Evolutionary conservation across 2,797 vertebrate genomes (phyloP), one percentile per base, ranked within the genome.

Genomic region (Hippocampus kuda): DNA sequence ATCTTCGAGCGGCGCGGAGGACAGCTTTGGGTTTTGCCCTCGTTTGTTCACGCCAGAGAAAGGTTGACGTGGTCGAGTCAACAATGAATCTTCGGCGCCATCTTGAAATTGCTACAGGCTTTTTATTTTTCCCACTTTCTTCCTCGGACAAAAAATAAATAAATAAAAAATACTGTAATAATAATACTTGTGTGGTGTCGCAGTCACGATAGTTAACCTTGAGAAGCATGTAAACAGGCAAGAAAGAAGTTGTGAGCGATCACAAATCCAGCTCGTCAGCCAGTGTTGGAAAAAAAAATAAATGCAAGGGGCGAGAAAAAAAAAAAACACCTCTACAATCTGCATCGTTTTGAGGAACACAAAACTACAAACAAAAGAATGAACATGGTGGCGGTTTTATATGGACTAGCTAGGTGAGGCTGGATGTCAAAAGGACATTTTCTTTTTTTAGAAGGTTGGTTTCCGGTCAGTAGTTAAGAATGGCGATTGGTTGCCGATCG

Each of bases 1-100:
- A 70, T 78, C 75, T 76, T 77, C 72, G 57, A 75, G 73, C 75
- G 26, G 57, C 16, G 22, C 16, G 2, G 20, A 68, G 53, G 38
- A 24, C 34, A 5, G 53, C 16, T 54, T 67, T 7, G 48, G 10
- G 34, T 38, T 51, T 66, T 53, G 46, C 51, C 26, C 27, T 66
- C 46, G 27, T 66, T 66, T 66, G 65, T 24, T 15, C 46, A 53
- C 24, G 48, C 13, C 26, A 12, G 7, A 9, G 46, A 66, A 30
- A 51, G 65, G 41, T 44, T 64, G 62, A 64, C 62, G 24, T 46
- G 38, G 62, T 64, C 20, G 41, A 44, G 62, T 46, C 62, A 5
- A 41, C 41, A n/a, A 11, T 13, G 30, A n/a, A 62, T 38, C 38
- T 65, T 48, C 16, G 2, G 42, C 7, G 44, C 24, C 24, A 15